A percentile compares a stretch with the other conserved stretches of the same genome.
These are phyloP conservation scores for Xanthia togata DNA, from an alignment of 2,888 invertebrate species.

Conservation along the genomic window DNA sequence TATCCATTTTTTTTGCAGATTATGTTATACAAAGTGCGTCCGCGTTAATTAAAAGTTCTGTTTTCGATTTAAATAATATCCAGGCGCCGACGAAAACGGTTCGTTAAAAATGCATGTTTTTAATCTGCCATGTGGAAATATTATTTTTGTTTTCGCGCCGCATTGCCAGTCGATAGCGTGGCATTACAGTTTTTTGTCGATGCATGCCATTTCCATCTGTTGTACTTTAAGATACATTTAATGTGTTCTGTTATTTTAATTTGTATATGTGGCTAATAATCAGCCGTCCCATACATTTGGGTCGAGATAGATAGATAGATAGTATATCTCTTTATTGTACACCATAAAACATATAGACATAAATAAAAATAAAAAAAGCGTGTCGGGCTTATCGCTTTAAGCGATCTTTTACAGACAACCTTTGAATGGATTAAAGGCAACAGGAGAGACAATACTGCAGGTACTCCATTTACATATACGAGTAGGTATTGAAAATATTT, in stretches of 20 bases:
- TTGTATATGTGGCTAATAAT: neutral
- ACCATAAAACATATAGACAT: too few species aligned
- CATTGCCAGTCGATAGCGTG: slow-evolving; percentile 41
- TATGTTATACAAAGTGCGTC: slow-evolving; percentile 52
- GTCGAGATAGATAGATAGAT: too few species aligned
- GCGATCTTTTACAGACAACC: too few species aligned
- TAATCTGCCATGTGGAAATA: slow-evolving; percentile 62
- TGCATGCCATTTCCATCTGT: slow-evolving; percentile 37
- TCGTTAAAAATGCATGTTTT: slow-evolving; percentile 69
- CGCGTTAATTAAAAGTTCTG: slow-evolving; percentile 64
- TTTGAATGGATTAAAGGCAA: too few species aligned
- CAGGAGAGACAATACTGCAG: too few species aligned
- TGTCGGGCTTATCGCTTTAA: too few species aligned
- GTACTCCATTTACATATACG: too few species aligned
- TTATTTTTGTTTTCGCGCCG: slow-evolving; percentile 51
- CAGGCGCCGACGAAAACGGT: slow-evolving; percentile 44
- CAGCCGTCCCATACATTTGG: neutral
- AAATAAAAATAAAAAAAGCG: too few species aligned
- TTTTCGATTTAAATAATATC: slow-evolving; percentile 64
- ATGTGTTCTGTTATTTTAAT: slow-evolving; percentile 16
- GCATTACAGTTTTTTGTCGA: slow-evolving; percentile 41
- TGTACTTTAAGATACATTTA: slow-evolving; percentile 18
- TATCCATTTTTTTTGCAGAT: slow-evolving; percentile 30
- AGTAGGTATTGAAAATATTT: neutral
- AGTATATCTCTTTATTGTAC: too few species aligned